Percentiles rank a stretch among this genome's conserved stretches.
These are phyloP conservation scores for Chironomus tepperi DNA, from an alignment of 1,140 invertebrate species.

Conservation along the genomic window DNA sequence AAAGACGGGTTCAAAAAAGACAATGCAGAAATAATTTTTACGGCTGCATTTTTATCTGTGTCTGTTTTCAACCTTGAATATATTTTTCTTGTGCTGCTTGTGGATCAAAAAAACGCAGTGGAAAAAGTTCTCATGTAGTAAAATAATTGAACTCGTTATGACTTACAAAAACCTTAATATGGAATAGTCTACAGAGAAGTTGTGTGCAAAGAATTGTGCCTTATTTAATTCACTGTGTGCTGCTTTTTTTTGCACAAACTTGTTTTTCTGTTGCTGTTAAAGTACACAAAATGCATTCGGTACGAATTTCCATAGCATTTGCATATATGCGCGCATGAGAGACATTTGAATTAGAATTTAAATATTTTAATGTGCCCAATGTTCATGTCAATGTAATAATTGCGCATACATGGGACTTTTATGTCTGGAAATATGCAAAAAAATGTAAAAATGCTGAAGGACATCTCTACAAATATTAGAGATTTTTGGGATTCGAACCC, in stretches of 20 bases:
- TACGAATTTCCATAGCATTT: not conserved
- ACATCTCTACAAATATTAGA: no score
- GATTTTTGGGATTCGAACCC: no score
- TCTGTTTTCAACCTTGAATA: not conserved
- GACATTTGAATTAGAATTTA: constrained; percentile 14
- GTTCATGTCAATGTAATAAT: no score
- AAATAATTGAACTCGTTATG: constrained; percentile 14
- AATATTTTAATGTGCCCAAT: no score
- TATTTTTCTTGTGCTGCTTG: not conserved
- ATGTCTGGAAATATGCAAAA: no score
- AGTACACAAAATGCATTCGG: not conserved
- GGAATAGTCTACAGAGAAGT: not conserved
- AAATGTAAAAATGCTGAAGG: no score
- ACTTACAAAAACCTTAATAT: constrained; percentile 5
- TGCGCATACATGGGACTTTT: no score
- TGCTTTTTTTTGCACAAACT: no score
- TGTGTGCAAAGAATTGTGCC: not conserved
- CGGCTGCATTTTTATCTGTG: not conserved
- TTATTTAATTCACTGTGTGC: not conserved
- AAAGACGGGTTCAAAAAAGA: not conserved
- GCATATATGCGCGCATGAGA: not conserved
- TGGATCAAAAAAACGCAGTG: not conserved
- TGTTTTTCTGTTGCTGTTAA: not conserved
- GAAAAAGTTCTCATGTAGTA: not conserved
- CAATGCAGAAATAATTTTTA: not conserved